A percentile compares a stretch with the other conserved stretches of the same genome.
Conservation (phyloP, 2,797 vertebrate genomes). For the Mus spretus region DNA sequence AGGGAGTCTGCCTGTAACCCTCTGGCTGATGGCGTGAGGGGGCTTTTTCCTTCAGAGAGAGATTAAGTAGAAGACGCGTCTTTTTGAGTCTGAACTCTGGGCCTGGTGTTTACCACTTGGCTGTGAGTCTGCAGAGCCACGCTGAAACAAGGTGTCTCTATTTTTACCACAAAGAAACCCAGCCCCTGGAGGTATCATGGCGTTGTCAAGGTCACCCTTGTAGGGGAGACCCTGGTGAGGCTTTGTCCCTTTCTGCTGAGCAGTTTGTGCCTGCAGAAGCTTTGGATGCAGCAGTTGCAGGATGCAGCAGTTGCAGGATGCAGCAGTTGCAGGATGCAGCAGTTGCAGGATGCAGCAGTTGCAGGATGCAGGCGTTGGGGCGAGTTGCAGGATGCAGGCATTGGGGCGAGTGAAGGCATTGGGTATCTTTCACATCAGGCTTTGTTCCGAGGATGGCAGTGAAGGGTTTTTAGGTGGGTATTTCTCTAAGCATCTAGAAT, state of each 20-base stretch:
- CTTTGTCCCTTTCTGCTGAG: background rate
- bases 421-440: background rate
- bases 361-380: no score
- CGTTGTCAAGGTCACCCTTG: background rate
- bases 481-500: background rate
- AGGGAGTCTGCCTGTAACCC: background rate
- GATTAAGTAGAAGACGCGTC: background rate
- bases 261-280: background rate
- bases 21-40: background rate
- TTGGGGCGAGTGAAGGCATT: background rate
- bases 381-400: no score
- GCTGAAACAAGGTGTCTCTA: background rate
- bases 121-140: background rate
- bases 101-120: background rate
- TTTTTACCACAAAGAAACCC: background rate
- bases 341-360: background rate
- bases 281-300: background rate
- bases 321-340: background rate
- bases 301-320: background rate
- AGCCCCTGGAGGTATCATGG: background rate
- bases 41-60: constrained; percentile 19
- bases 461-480: background rate
- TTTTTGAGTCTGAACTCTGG: background rate
- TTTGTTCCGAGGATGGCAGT: constrained; percentile 1
- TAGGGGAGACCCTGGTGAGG: background rate